Conservation (phyloP, 53 echinoderm and acorn worm species). For the Paelopatides confundens region DNA sequence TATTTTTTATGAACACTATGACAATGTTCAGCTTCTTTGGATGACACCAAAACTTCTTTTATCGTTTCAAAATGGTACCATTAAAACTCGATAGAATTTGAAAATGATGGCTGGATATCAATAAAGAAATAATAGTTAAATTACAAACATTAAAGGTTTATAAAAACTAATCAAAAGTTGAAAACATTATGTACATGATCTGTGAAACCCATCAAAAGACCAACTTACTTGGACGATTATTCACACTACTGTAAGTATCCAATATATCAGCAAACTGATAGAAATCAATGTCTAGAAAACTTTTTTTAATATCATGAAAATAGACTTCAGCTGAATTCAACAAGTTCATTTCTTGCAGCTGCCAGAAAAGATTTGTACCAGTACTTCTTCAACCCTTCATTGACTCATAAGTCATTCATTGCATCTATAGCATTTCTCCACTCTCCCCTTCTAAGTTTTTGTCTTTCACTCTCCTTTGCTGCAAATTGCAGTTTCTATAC, state of each 20-base stretch:
- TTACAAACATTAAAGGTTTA: neutral
- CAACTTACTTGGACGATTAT: neutral
- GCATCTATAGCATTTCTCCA: neutral
- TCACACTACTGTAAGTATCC: neutral
- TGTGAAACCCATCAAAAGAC: neutral
- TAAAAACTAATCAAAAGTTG: neutral
- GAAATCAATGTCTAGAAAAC: neutral
- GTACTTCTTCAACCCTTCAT: neutral
- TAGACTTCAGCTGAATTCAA: slow-evolving; percentile 20
- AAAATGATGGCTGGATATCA: neutral
- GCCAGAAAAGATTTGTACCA: slow-evolving; percentile 1
- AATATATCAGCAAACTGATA: slow-evolving; percentile 3
- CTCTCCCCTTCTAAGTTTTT: neutral
- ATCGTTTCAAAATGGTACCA: neutral
- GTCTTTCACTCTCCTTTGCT: neutral
- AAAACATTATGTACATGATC: neutral
- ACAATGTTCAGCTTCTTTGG: neutral
- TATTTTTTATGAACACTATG: neutral
- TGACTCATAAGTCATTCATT: neutral
- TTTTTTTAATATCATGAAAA: slow-evolving; percentile 13
- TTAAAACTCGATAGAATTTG: neutral
- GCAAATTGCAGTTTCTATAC: no score
- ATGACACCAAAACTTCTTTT: neutral
- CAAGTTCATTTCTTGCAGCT: neutral
- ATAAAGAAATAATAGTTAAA: neutral